A percentile compares a stretch with the other conserved stretches of the same genome.
These are phyloP conservation scores for Micromys minutus DNA, from an alignment of 2,113 vertebrate species.

Conservation along the genomic window DNA sequence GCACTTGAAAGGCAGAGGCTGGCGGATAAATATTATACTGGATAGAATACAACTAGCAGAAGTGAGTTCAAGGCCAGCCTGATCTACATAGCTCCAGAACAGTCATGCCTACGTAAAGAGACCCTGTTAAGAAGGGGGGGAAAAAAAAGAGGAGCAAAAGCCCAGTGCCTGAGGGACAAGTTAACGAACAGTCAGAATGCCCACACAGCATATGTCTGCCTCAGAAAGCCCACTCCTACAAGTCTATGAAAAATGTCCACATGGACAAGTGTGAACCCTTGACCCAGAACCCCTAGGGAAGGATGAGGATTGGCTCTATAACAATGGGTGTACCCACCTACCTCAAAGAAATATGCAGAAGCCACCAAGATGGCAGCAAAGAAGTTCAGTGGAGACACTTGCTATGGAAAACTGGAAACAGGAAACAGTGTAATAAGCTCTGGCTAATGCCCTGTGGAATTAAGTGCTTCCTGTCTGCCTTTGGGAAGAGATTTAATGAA, in stretches of 20 bases:
- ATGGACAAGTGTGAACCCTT: not conserved
- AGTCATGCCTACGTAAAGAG: not conserved
- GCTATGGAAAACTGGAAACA: not conserved
- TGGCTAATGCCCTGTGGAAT: not conserved
- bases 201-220: not conserved
- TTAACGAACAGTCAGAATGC: not conserved
- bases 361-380: not conserved
- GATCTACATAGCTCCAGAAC: not conserved
- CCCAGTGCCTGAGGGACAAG: not conserved
- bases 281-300: not conserved
- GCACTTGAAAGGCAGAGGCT: not conserved
- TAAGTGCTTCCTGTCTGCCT: not conserved
- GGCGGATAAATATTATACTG: too few relatives aligned
- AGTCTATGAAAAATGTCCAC: not conserved
- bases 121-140: not conserved
- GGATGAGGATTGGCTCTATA: not conserved
- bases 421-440: not conserved
- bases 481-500: not conserved
- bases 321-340: rapidly evolving
- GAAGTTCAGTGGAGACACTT: not conserved
- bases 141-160: not conserved
- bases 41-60: too few relatives aligned
- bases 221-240: not conserved
- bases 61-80: not conserved
- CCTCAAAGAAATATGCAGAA: not conserved